Evolutionary conservation across 2,888 invertebrate species (phyloP), one percentile per base, ranked within the genome.

Genomic region (Deilephila porcellus): DNA sequence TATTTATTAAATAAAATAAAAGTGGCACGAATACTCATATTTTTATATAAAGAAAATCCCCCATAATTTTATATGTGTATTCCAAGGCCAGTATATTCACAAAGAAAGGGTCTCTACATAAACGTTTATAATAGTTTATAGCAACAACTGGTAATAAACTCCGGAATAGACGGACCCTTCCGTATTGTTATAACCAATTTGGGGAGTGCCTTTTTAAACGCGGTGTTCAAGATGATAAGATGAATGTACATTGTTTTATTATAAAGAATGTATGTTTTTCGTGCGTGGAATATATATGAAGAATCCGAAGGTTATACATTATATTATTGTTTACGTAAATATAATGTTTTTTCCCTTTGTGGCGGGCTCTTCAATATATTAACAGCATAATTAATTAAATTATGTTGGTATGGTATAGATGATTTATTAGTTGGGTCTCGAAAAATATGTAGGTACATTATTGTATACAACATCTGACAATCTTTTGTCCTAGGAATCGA

Each of bases 131-230:
- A 25, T 60, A 60, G 60, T 60, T 60, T 29, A 60, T 25, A 60
- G 60, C 60, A 60, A 60, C 60, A 60, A 62, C 32, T 29, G 62
- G 62, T 62, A 62, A 62, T 62, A 62, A 62, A 62, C 34, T 62
- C 34, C 17, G 62, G 32, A 32, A 62, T 32, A 32, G 29, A 62
- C 17, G 32, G 62, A 62, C 62, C 32, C 32, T 32, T 29, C 17
- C 29, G 62, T 32, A 19, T 29, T 62, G 56, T 56, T 56, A 56
- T 56, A 56, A 56, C 56, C 56, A 56, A n/a, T 56, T 56, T 56
- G 56, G 76, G 74, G 14, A 29, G 62, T 62, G 32, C 62, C 32
- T 62, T 32, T 62, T 62, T 32, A 62, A 62, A 62, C 29, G 19
- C 56, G 56, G 56, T 56, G n/a, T 56, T 56, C 56, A 19, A 56